phyloP scores from a whole-genome alignment of 2,888 invertebrate species.

The Ommatoiulus sabulosus region DNA sequence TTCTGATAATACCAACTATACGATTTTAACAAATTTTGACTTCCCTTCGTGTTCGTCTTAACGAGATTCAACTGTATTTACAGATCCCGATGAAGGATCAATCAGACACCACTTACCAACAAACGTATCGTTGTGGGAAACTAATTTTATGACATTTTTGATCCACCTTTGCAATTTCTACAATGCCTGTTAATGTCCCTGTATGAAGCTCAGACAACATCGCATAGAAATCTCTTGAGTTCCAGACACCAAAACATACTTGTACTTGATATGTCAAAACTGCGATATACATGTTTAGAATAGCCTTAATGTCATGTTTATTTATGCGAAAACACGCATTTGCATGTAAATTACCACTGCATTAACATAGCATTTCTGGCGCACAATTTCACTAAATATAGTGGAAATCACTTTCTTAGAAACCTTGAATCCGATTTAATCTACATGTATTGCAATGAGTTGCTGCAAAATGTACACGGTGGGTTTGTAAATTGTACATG shows the following conservation, averaged over 20 bases:
- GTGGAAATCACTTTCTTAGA: not conserved
- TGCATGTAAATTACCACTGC: not conserved
- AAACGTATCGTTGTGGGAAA: too few relatives aligned
- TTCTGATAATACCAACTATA: too few relatives aligned
- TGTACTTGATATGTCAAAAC: slow-evolving; percentile 26
- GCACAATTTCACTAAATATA: not conserved
- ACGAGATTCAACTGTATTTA: too few relatives aligned
- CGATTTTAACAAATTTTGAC: too few relatives aligned
- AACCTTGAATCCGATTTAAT: not conserved
- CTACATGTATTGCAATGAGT: not conserved
- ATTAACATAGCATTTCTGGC: not conserved
- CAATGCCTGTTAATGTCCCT: too few relatives aligned
- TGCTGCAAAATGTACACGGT: not conserved
- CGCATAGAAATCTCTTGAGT: not conserved
- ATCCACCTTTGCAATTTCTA: too few relatives aligned
- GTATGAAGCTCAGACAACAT: not conserved
- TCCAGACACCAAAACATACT: slow-evolving; percentile 4
- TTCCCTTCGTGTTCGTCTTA: too few relatives aligned
- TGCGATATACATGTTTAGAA: not conserved
- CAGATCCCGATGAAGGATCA: too few relatives aligned
- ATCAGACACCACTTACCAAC: too few relatives aligned
- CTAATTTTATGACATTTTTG: too few relatives aligned
- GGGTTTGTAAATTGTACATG: not conserved
- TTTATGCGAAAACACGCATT: not conserved
- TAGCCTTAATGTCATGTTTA: slow-evolving; percentile 12